These are phyloP conservation scores for Abramis brama DNA, from an alignment of 2,113 vertebrate species.

Conservation along the genomic window DNA sequence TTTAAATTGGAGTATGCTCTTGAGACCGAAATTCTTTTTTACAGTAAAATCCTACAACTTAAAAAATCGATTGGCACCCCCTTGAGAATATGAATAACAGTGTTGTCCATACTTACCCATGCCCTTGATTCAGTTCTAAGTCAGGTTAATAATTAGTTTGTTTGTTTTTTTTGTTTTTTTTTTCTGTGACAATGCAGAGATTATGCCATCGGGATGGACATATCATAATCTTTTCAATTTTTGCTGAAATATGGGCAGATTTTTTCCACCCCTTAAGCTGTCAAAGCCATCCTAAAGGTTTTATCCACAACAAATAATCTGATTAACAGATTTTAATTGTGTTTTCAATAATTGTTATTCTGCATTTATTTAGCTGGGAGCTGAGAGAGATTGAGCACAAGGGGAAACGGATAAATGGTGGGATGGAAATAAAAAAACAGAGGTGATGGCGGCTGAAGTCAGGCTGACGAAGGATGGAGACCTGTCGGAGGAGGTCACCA, in stretches of 20 bases:
- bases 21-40: not conserved
- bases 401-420: constrained; percentile 27
- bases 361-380: constrained; percentile 62
- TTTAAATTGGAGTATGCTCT: not conserved
- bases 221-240: constrained; percentile 61
- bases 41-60: not conserved
- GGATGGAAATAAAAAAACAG: constrained; percentile 45
- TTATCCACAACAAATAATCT: constrained; percentile 73
- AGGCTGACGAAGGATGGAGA: constrained; percentile 63
- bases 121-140: constrained; percentile 31
- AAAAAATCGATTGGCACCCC: not conserved
- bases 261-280: constrained; percentile 61
- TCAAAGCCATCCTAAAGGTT: constrained; percentile 70
- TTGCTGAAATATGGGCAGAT: constrained; percentile 64
- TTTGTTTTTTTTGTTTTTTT: not conserved
- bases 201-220: constrained; percentile 21
- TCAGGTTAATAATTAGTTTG: constrained; percentile 16
- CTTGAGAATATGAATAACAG: not conserved
- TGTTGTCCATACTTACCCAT: not conserved
- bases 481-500: constrained; percentile 71
- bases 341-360: constrained; percentile 77
- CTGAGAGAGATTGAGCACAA: constrained; percentile 42
- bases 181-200: constrained; percentile 23
- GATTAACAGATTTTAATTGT: constrained; percentile 76
- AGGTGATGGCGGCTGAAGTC: constrained; percentile 49